phyloP scores from a whole-genome alignment of 2,888 invertebrate genomes.

The Polyommatus icarus region DNA sequence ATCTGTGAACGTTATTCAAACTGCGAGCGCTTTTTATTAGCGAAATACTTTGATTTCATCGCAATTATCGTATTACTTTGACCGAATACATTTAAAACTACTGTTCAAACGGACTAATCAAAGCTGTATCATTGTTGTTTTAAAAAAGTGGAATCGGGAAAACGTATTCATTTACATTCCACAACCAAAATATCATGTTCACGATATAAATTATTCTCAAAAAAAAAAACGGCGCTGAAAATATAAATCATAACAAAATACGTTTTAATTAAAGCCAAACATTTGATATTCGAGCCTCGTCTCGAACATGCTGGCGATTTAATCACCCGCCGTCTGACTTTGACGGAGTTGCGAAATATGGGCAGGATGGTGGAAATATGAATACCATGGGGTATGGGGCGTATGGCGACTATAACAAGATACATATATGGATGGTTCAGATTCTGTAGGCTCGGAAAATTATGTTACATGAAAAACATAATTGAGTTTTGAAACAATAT shows the following conservation, averaged over 20 bases:
- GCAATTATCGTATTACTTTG: too few species aligned
- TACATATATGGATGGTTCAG: background rate
- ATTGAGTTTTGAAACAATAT: background rate
- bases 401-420: background rate
- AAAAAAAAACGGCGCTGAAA: background rate
- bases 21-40: too few species aligned
- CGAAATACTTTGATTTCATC: too few species aligned
- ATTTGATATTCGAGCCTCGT: conserved; percentile 40
- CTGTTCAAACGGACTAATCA: too few species aligned
- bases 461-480: background rate
- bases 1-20: too few species aligned
- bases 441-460: background rate
- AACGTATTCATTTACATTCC: background rate
- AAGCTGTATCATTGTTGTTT: too few species aligned
- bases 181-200: background rate
- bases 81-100: too few species aligned
- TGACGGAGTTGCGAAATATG: conserved; percentile 35
- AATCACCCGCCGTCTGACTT: conserved; percentile 35
- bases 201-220: background rate
- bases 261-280: conserved; percentile 33
- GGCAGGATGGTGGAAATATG: background rate
- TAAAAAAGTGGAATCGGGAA: too few species aligned
- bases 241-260: conserved; percentile 8
- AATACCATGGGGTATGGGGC: conserved; percentile 2
- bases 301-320: conserved; percentile 39